A percentile compares a stretch with the other conserved stretches of the same genome.
Evolutionary conservation across 2,113 vertebrate species (phyloP).

Genomic region (Nansenia antarctica): DNA sequence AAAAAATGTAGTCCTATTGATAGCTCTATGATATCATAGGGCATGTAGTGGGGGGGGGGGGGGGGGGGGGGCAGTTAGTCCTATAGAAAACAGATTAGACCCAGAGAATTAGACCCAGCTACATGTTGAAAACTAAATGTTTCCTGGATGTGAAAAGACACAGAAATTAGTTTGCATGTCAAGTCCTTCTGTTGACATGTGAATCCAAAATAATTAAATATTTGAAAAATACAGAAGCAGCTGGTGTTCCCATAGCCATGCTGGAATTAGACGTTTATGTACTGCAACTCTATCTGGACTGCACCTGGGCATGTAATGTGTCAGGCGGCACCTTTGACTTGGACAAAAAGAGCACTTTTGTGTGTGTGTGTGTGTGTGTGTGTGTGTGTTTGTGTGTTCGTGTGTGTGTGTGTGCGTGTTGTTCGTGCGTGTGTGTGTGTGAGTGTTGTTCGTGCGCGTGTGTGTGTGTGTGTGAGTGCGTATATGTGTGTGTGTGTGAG

Average conservation of each 20-base stretch:
- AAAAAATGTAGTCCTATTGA: too few relatives aligned
- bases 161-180: conserved; percentile 66
- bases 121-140: conserved; percentile 19
- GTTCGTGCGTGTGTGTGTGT: conserved; percentile 21
- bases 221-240: conserved; percentile 80
- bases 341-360: conserved; percentile 39
- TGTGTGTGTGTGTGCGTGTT: background rate
- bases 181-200: conserved; percentile 71
- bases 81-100: conserved; percentile 40
- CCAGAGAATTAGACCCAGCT: background rate
- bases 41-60: too few relatives aligned
- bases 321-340: conserved; percentile 83
- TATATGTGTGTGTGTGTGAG: conserved; percentile 23
- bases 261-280: conserved; percentile 73
- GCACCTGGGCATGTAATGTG: conserved; percentile 83
- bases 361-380: conserved; percentile 1
- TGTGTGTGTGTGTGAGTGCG: conserved; percentile 27
- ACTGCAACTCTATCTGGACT: conserved; percentile 81
- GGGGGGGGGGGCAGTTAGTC: background rate
- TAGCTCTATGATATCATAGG: too few relatives aligned
- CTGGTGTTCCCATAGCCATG: conserved; percentile 81
- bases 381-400: conserved; percentile 4
- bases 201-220: conserved; percentile 75
- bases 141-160: conserved; percentile 67
- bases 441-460: conserved; percentile 27